Conservation (phyloP, 2,888 invertebrate species). For the Arctia plantaginis region DNA sequence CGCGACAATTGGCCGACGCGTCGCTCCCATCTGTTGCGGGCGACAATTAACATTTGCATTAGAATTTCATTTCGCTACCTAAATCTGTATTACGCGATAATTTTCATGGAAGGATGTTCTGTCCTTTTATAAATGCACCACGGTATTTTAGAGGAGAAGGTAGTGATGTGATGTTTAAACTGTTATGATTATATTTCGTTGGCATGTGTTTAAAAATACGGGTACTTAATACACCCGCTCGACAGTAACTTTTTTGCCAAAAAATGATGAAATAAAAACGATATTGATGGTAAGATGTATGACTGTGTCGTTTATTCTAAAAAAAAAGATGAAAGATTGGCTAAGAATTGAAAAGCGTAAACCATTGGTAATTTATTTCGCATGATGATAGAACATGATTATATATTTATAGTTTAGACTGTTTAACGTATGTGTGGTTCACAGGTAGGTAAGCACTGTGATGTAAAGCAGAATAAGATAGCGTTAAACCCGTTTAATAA, state of each 20-base stretch:
- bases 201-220: background rate
- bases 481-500: too few species aligned
- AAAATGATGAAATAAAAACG: background rate
- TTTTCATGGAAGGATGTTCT: constrained; percentile 33
- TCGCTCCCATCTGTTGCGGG: constrained; percentile 83
- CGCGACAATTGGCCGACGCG: constrained; percentile 81
- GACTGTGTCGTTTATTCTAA: background rate
- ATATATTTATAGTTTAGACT: too few species aligned
- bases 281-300: background rate
- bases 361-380: too few species aligned
- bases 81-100: constrained; percentile 51
- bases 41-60: constrained; percentile 80
- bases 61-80: constrained; percentile 64
- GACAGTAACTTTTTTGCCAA: background rate
- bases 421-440: too few species aligned
- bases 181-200: background rate
- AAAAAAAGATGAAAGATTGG: background rate
- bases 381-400: too few species aligned
- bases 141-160: background rate
- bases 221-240: background rate
- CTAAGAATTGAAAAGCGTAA: background rate
- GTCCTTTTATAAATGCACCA: constrained; percentile 31
- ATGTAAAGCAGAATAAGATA: too few species aligned
- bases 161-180: background rate
- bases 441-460: too few species aligned